A percentile compares a stretch with the other conserved stretches of the same genome.
Conservation (phyloP, 2,888 invertebrate genomes). For the Polymixis flavicincta region DNA sequence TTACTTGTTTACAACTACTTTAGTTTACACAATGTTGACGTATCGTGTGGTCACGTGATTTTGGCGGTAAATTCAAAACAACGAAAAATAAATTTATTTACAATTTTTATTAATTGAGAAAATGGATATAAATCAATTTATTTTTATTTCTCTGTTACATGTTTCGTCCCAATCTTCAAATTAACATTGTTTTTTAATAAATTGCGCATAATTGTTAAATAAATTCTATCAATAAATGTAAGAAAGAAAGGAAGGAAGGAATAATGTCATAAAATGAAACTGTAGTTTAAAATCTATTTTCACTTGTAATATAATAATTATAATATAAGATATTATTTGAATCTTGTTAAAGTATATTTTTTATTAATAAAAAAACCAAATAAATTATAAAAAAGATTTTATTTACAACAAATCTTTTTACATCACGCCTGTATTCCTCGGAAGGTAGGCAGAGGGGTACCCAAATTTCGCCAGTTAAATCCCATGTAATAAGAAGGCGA, state of each 20-base stretch:
- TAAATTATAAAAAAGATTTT: conserved; percentile 21
- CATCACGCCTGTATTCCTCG: not conserved
- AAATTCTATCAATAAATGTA: no score
- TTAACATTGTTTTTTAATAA: rapidly evolving
- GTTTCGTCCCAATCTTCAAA: no score
- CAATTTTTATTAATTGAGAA: no score
- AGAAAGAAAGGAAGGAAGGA: no score
- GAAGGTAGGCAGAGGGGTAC: not conserved
- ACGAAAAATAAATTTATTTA: no score
- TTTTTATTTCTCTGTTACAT: no score
- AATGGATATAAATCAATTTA: no score
- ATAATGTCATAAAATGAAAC: conserved; percentile 33
- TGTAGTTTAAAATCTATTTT: conserved; percentile 24
- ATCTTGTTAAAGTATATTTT: conserved; percentile 63
- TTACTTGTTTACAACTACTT: no score
- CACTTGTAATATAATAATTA: conserved; percentile 4
- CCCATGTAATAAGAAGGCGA: not conserved
- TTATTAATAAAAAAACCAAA: conserved; percentile 61
- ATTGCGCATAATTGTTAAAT: no score
- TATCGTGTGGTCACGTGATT: no score
- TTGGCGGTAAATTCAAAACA: no score
- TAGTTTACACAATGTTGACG: no score
- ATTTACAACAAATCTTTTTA: not conserved
- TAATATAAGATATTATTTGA: conserved; percentile 47
- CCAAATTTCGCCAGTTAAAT: not conserved